Percentiles rank a stretch among this genome's conserved stretches.
These are phyloP conservation scores for Diprion similis DNA, from an alignment of 1,140 invertebrate genomes.

Conservation along the genomic window DNA sequence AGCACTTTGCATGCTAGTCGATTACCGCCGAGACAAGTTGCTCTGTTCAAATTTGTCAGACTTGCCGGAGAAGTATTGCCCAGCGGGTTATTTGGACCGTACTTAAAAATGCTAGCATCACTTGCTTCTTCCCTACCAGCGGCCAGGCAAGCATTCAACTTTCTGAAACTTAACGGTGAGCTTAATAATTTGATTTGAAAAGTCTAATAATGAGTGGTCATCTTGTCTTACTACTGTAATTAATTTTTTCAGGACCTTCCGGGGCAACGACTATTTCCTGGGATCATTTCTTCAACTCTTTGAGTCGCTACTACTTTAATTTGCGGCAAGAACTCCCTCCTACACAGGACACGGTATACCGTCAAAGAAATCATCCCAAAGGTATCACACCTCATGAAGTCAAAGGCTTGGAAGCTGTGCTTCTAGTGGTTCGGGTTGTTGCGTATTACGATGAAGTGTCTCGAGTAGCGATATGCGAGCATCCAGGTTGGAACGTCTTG, in stretches of 20 bases:
- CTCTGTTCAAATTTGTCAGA: constrained; percentile 90
- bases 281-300: constrained; percentile 89
- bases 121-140: constrained; percentile 76
- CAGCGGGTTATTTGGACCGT: constrained; percentile 85
- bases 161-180: constrained; percentile 78
- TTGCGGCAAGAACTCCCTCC: constrained; percentile 73
- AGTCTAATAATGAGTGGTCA: too few species aligned
- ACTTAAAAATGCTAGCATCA: constrained; percentile 85
- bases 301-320: constrained; percentile 77
- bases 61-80: constrained; percentile 86
- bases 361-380: constrained; percentile 66
- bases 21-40: constrained; percentile 70
- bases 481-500: constrained; percentile 84
- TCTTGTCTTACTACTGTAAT: too few species aligned
- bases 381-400: constrained; percentile 85
- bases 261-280: constrained; percentile 72
- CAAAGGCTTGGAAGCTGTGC: constrained; percentile 83
- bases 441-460: constrained; percentile 81
- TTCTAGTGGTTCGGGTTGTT: constrained; percentile 79
- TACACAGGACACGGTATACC: constrained; percentile 69
- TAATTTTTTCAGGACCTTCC: constrained; percentile 46
- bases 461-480: constrained; percentile 81
- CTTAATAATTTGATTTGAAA: constrained; percentile 29
- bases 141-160: constrained; percentile 83
- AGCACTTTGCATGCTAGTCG: constrained; percentile 49